Evolutionary conservation across 2,888 invertebrate genomes (phyloP), one percentile per base, ranked within the genome.

Genomic region (Pyrrhia umbra): DNA sequence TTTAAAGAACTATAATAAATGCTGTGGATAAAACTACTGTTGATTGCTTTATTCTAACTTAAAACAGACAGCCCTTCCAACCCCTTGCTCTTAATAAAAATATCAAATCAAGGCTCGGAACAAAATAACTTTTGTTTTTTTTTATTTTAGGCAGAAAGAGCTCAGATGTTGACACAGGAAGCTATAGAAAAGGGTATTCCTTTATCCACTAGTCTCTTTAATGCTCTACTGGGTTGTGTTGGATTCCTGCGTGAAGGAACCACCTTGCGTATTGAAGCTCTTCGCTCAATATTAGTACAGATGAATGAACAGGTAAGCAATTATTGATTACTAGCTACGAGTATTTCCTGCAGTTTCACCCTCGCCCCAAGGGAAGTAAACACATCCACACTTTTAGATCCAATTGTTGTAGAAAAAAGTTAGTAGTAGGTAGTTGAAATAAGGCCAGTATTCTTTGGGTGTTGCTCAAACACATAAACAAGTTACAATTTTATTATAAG

Each of bases 191-290:
- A 97, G 71, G 95, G 96, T 16, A 88, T 97, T 2, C 88, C 94
- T 8, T 82, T 98, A 18, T 96, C 96, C 62, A 94, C 96, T 0
- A 94, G 95, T 62, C 96, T 97, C 0, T 98, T 96, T 82, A 98
- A 98, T 89, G 85, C 96, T 0, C 82, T 98, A 0, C 93, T 98
- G 5, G 88, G 88, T 2, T 95, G 96, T 46, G 92, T 95, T 0
- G 95, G 95, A 21, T 96, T 96, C 68, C 75, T 97, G 0, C 96
- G 96, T 77, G 97, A 98, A 87, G 95, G 96, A 6, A 93, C 92
- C 8, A 95, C 96, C 3, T 88, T 96, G 61, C 95, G 97, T 13
- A 96, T 96, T 95, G 92, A 96, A 34, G 90, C 96, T 18, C 91
- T 97, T 8, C 89, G 95, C 79, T 95, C 96, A 51, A 79, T 97